Base-by-base conservation (phyloP, 2,113 vertebrate species). In the Lanius ludovicianus region DNA sequence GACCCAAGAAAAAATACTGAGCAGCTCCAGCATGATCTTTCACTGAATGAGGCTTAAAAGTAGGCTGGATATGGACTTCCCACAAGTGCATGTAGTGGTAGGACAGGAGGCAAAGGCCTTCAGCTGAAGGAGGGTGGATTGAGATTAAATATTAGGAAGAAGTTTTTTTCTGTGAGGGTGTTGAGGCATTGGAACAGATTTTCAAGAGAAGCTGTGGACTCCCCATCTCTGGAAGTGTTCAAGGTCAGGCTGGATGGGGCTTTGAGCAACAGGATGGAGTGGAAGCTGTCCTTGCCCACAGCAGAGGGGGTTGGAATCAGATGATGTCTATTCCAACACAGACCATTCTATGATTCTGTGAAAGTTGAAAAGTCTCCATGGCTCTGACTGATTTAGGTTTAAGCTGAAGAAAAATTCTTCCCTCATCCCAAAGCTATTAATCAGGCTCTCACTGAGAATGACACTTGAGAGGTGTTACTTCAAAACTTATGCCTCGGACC, bases 51-150 rank as follows among this genome's bases (percentile, higher is more conserved):
- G 5, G 13, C 19, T 67, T 39, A 21, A 4, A n/a, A 67, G 44
- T 10, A 59, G 28, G 7, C 16, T 30, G 13, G 31, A 59, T 33
- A 39, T 28, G 23, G 33, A 46, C 33, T 75, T 82, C 59, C 7
- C 33, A 59, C 15, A n/a, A 17, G 15, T 18, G 5, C 4, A 20
- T 15, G 6, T 31, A 56, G 23, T 20, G 10, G 35, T 14, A 52
- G 33, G 28, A 60, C 13, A 41, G 68, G 52, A 30, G 2, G 24
- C 10, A 68, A 52, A 68, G 16, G 23, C 11, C 23, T 60, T 30
- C 53, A n/a, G 13, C 28, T 67, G 37, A 67, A 52, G 19, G 28
- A 67, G 7, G 5, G 3, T 46, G 1, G 0, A 39, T 7, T 44
- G 53, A 65, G 18, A n/a, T 67, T 46, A 52, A 13, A 22, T n/a